Evolutionary conservation across 2,797 vertebrate species (phyloP).

Genomic region (Helostoma temminkii): DNA sequence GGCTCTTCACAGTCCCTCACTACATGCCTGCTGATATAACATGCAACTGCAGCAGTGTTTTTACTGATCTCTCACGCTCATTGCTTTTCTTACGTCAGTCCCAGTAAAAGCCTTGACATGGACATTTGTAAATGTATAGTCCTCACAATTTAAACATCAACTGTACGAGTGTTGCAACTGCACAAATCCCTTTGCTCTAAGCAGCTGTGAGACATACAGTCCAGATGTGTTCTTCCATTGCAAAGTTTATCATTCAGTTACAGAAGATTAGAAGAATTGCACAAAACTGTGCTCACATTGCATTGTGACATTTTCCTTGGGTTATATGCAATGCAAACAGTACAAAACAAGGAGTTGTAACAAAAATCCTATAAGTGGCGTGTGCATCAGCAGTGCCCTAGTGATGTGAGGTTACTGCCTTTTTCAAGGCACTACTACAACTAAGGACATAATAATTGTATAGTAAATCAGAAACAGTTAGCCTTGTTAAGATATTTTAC

Average conservation of each 20-base stretch:
- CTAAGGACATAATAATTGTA: conserved; percentile 22
- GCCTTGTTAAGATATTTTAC: conserved; percentile 20
- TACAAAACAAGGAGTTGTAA: not conserved
- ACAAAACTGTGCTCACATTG: not conserved
- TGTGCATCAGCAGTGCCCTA: not conserved
- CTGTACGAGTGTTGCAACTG: not conserved
- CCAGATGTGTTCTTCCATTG: not conserved
- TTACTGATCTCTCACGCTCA: not conserved
- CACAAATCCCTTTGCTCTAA: not conserved
- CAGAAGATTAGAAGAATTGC: not conserved
- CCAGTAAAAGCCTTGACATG: not conserved
- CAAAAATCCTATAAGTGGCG: no score
- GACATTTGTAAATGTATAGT: not conserved
- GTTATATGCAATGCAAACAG: not conserved
- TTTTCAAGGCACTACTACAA: not conserved
- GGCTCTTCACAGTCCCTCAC: not conserved
- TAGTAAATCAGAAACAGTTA: conserved; percentile 18
- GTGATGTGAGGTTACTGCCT: not conserved
- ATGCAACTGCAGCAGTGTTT: not conserved
- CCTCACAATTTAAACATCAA: not conserved
- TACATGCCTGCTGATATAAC: not conserved
- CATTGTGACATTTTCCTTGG: not conserved
- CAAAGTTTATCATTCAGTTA: not conserved
- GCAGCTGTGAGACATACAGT: not conserved
- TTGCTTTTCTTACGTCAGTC: not conserved